Conservation (phyloP, 2,113 vertebrate species). For the Ovibos moschatus region DNA sequence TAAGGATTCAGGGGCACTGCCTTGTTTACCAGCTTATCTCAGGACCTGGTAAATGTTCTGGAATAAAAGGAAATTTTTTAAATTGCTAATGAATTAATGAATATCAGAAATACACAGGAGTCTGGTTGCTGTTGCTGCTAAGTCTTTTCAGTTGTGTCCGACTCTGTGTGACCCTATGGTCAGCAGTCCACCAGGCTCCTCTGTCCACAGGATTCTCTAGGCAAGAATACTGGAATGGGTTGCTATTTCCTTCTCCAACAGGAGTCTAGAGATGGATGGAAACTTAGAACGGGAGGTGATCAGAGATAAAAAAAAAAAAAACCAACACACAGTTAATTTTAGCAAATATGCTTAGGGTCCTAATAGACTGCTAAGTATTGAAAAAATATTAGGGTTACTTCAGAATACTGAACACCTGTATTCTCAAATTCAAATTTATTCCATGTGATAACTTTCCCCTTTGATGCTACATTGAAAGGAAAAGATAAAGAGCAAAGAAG, state of each 20-base stretch:
- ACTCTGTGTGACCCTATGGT: not conserved
- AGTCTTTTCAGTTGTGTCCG: not conserved
- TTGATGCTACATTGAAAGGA: not conserved
- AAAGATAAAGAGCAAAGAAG: not conserved
- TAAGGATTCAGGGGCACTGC: not conserved
- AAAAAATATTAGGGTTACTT: not conserved
- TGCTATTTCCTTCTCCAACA: not conserved
- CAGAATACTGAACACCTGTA: not conserved
- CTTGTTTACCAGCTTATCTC: not conserved
- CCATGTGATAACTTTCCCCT: not conserved
- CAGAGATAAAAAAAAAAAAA: not conserved
- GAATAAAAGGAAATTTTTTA: not conserved
- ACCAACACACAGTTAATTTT: not conserved
- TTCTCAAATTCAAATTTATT: not conserved
- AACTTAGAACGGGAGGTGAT: not conserved
- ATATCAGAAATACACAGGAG: not conserved
- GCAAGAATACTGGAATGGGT: not conserved
- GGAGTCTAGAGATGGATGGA: not conserved
- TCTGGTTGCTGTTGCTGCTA: not conserved
- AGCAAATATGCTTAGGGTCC: not conserved
- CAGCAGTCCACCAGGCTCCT: not conserved
- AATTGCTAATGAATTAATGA: constrained; percentile 9
- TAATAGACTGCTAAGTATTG: not conserved
- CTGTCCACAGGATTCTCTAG: not conserved
- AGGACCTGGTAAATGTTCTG: not conserved